These are phyloP conservation scores for Branchinecta lynchi DNA, from an alignment of 1,140 invertebrate genomes.

Conservation along the genomic window DNA sequence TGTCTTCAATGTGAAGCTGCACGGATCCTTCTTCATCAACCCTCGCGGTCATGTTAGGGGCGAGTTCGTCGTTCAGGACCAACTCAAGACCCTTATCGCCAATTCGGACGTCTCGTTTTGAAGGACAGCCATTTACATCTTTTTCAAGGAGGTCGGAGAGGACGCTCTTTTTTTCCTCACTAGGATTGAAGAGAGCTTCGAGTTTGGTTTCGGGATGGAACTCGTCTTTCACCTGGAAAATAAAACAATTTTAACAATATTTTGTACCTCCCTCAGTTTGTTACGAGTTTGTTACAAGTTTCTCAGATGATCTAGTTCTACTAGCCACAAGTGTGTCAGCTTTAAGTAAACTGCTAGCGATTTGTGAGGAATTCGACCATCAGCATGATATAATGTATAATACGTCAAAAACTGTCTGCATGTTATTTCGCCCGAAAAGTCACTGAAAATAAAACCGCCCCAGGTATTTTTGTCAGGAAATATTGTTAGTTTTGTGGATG, in stretches of 20 bases:
- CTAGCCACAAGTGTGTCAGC: no score
- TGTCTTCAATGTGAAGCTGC: slow-evolving; percentile 21
- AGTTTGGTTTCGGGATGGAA: background rate
- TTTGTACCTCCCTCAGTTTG: no score
- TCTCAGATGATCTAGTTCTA: no score
- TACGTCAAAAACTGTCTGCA: no score
- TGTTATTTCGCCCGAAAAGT: no score
- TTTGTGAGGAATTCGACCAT: no score
- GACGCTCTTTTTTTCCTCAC: slow-evolving; percentile 34
- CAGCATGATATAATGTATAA: no score
- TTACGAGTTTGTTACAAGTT: no score
- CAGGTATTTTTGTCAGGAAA: no score
- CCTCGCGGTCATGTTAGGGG: slow-evolving; percentile 13
- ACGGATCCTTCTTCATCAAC: slow-evolving; percentile 21
- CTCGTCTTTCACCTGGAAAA: slow-evolving; percentile 11
- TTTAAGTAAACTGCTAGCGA: no score
- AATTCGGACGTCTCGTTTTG: slow-evolving; percentile 39
- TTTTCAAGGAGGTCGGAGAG: slow-evolving; percentile 50
- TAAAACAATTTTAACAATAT: background rate
- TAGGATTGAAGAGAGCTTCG: slow-evolving; percentile 10
- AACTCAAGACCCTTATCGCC: slow-evolving; percentile 44
- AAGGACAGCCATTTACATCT: slow-evolving; percentile 33
- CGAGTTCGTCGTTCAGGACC: slow-evolving; percentile 34
- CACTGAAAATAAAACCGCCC: no score
- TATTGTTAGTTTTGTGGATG: no score